Evolutionary conservation across 2,888 invertebrate genomes (phyloP).

Genomic region (Synanthedon tipuliformis): DNA sequence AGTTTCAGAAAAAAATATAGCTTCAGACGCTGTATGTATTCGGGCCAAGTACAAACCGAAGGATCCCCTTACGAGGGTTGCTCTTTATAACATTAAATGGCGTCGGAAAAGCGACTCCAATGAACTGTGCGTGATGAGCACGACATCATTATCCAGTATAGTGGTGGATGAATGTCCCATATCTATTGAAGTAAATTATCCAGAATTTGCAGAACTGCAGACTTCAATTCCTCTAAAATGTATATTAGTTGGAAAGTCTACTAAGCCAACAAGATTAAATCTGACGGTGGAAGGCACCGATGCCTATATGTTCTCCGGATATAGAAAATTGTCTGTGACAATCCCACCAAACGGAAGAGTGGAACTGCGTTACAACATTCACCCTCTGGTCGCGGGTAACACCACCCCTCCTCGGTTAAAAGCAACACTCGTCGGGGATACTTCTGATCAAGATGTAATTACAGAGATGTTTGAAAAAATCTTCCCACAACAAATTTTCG

Average conservation of each 20-base stretch:
- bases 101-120: conserved; percentile 31
- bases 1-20: conserved; percentile 50
- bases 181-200: conserved; percentile 71
- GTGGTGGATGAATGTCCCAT: conserved; percentile 73
- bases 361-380: conserved; percentile 80
- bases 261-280: conserved; percentile 77
- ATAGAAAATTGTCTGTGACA: conserved; percentile 80
- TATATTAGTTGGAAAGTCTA: conserved; percentile 78
- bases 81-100: conserved; percentile 61
- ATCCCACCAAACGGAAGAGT: conserved; percentile 73
- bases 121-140: conserved; percentile 58
- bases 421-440: conserved; percentile 59
- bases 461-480: conserved; percentile 62
- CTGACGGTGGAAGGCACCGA: conserved; percentile 85
- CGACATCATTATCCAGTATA: conserved; percentile 66
- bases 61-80: conserved; percentile 49
- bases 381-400: conserved; percentile 81
- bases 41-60: conserved; percentile 53
- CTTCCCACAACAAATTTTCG: conserved; percentile 63
- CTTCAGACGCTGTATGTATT: conserved; percentile 55
- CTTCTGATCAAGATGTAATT: conserved; percentile 41
- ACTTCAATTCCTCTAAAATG: conserved; percentile 79
- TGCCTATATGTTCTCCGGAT: conserved; percentile 95
- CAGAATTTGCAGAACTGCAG: conserved; percentile 81
- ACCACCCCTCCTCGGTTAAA: conserved; percentile 75